Evolutionary conservation across 2,888 invertebrate genomes (phyloP), one percentile per base, ranked within the genome.

Genomic region (Encarsia formosa): DNA sequence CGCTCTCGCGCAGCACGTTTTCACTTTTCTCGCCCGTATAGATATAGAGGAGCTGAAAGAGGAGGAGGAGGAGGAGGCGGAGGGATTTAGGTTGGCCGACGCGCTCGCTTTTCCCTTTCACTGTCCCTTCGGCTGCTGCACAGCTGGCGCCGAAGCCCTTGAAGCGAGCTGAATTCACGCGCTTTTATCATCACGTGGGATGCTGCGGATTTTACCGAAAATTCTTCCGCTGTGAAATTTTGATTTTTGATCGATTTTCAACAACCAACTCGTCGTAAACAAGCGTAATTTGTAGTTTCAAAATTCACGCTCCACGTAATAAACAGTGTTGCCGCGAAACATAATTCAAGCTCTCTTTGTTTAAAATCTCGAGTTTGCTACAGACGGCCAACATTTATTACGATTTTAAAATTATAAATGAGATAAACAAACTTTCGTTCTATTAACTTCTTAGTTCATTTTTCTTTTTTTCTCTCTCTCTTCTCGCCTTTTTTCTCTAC

Each of bases 31-130:
- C 47, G 24, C 38, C 22, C 29, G 16, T 34, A 18, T 38, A 38
- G 38, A 20, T 45, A 44, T 40, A 50, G 2, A 22, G 18, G 2
- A 23, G 35, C 22, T n/a, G n/a, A n/a, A n/a, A n/a, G 45, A 42
- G 37, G 11, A 19, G 26, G 20, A 37, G 35, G 19, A 19, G 19
- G 35, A 22, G 18, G 16, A 34, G 19, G n/a, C 16, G 41, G 9
- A 26, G 16, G 35, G 22, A 32, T 43, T 24, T 22, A 9, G 16
- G 44, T 26, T 49, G 50, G 49, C 45, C n/a, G n/a, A n/a, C n/a
- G n/a, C n/a, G n/a, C n/a, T 20, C 39, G 35, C 29, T 41, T 40
- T 48, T 54, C 51, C 50, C 48, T 54, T 48, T 50, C 50, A 43
- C 50, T 51, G 49, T 54, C 49, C 50, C 46, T 51, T 42, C 46